Evolutionary conservation across 2,888 invertebrate genomes (phyloP).

Genomic region (Celastrina argiolus): DNA sequence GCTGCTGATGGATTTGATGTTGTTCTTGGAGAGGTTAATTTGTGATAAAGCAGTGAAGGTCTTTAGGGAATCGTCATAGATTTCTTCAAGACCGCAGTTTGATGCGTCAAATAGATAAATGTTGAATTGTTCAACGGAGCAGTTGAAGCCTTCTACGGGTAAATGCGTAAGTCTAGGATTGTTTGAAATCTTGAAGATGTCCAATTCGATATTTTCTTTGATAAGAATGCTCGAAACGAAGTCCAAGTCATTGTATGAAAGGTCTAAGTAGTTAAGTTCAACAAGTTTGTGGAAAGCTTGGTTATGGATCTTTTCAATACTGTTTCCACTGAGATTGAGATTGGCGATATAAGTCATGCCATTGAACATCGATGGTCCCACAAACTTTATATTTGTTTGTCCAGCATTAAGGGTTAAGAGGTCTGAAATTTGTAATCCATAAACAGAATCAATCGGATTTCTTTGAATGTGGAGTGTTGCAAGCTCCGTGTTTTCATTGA

Average conservation of each 20-base stretch:
- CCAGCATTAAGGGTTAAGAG: constrained; percentile 83
- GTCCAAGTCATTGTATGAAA: constrained; percentile 84
- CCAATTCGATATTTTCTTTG: constrained; percentile 82
- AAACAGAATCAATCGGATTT: constrained; percentile 81
- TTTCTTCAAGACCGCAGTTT: constrained; percentile 82
- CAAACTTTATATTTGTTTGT: constrained; percentile 81
- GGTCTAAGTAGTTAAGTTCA: constrained; percentile 83
- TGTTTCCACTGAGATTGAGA: constrained; percentile 83
- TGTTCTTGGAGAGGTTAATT: constrained; percentile 83
- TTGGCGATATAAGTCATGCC: constrained; percentile 81
- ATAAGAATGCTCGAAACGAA: constrained; percentile 83
- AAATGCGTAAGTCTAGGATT: constrained; percentile 82
- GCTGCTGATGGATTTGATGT: constrained; percentile 74
- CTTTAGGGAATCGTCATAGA: constrained; percentile 81
- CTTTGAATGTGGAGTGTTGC: constrained; percentile 83
- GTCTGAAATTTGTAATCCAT: constrained; percentile 79
- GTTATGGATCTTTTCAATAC: constrained; percentile 81
- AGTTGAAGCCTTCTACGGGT: constrained; percentile 82
- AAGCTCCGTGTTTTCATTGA: constrained; percentile 81
- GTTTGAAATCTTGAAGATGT: constrained; percentile 83
- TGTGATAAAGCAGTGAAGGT: constrained; percentile 84
- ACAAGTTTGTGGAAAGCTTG: constrained; percentile 82
- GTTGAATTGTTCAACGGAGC: constrained; percentile 78
- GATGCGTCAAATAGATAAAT: constrained; percentile 85
- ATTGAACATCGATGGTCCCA: constrained; percentile 82